These are phyloP conservation scores for Sinella curviseta DNA, from an alignment of 1,140 invertebrate genomes.

Conservation along the genomic window DNA sequence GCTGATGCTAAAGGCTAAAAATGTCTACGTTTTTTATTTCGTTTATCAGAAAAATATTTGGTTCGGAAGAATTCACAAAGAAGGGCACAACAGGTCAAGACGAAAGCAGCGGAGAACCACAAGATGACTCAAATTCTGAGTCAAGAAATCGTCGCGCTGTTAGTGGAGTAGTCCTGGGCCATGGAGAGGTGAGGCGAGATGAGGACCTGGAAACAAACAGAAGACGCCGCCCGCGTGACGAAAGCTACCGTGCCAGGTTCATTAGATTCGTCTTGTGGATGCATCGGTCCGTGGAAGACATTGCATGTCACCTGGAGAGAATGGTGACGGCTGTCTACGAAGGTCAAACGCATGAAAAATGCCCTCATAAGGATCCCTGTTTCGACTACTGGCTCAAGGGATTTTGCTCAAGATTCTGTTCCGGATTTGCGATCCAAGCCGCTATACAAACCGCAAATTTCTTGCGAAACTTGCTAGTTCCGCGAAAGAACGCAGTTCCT, in stretches of 20 bases:
- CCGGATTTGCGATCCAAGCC: constrained; percentile 47
- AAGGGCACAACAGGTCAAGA: neutral
- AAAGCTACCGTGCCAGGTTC: constrained; percentile 45
- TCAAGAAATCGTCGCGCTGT: neutral
- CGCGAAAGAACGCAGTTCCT: neutral
- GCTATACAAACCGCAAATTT: constrained; percentile 24
- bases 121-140: neutral
- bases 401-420: constrained; percentile 43
- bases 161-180: neutral
- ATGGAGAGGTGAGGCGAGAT: neutral
- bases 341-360: constrained; percentile 45
- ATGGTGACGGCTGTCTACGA: constrained; percentile 46
- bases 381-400: constrained; percentile 49
- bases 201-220: neutral
- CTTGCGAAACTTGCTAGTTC: constrained; percentile 21
- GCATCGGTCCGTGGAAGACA: constrained; percentile 47
- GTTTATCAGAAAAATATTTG: constrained; percentile 44
- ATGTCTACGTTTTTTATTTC: neutral
- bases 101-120: neutral
- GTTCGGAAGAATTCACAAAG: constrained; percentile 39
- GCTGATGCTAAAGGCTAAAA: neutral
- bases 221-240: constrained; percentile 33
- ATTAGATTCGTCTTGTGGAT: constrained; percentile 49
- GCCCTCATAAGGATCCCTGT: constrained; percentile 46
- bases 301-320: constrained; percentile 48